Evolutionary conservation across 1,140 invertebrate genomes (phyloP), one percentile per base, ranked within the genome.

Genomic region (Drosophila pandora): DNA sequence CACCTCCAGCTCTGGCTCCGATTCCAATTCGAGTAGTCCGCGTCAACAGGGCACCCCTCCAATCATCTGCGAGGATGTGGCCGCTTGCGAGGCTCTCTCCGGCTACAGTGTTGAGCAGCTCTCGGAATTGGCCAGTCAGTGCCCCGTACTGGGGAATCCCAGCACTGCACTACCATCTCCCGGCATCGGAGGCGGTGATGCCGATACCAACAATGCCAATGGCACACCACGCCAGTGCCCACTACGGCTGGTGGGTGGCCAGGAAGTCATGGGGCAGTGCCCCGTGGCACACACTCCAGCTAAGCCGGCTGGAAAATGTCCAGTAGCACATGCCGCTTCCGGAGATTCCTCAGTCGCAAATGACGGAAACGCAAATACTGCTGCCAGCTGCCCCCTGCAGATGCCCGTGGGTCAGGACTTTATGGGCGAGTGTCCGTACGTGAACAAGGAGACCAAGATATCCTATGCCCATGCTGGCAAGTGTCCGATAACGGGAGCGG

Each of bases 181-280:
- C 13, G 76, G 65, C 2, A 67, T 64, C 52, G 79, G 79, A 6
- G 82, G 84, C 2, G 81, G 82, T 6, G 82, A 89, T 68, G 84
- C 78, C 2, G 80, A 90, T 48, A 67, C 64, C 22, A 69, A 21
- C 6, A 77, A 75, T 50, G 53, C 60, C 1, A 72, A 75, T 23
- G 13, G 25, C 10, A 52, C 63, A 17, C 56, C 34, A 3, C 52
- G n/a, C 21, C 61, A 92, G 45, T 93, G 93, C 55, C 93, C 93
- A 0, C 63, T 93, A 7, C 84, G 91, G 39, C 84, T 93, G 62
- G 90, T 91, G 10, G 88, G 93, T 10, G 93, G 93, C 2, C 90
- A 92, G 52, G 93, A 94, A 72, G 92, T 93, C 53, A 93, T 93
- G 93, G 93, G 93, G 10, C 89, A 93, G 82, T 94, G 93, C 87